Base-by-base conservation (phyloP, 2,113 vertebrate genomes). In the Numida meleagris region DNA sequence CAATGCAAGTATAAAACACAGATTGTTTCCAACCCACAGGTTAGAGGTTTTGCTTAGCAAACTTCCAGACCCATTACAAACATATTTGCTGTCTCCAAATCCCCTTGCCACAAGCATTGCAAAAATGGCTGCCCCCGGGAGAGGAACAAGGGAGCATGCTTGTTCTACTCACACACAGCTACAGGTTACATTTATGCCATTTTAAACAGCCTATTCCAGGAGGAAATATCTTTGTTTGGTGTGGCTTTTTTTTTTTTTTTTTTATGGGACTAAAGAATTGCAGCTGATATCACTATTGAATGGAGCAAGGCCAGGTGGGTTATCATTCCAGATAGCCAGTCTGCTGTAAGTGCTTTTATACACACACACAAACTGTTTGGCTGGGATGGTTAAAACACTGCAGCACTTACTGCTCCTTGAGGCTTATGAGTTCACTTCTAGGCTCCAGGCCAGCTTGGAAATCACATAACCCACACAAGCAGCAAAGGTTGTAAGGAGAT, bases 351-450 rank as follows among this genome's bases (percentile, higher is more conserved):
- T 57, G 82, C 65, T 95, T 83, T 79, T 86, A 91, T 82, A 93
- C 53, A 59, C 1, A 23, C 40, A 27, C 48, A 34, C 12, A 33
- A 11, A 71, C 23, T 21, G 43, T 59, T 95, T 81, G 73, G 89
- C 89, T 75, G 76, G 59, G 65, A 63, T 93, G 79, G 76, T 67
- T 93, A 84, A 90, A 94, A 75, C 29, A 53, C 76, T 73, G 34
- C 78, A 90, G 77, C 62, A 82, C 92, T 94, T 92, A 94, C 15
- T 95, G 88, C 94, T 97, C 94, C 90, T 95, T 45, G 51, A 96
- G 93, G 88, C 67, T 81, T 63, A 76, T 94, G 92, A 96, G 90
- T 93, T 96, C 94, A 93, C 92, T 96, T 94, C 95, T 86, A 97
- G 96, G 91, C 86, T 92, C 29, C 59, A n/a, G 4, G 96, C 94